Base-by-base conservation (phyloP, 2,797 vertebrate genomes). In the Lepilemur ruficaudatus region DNA sequence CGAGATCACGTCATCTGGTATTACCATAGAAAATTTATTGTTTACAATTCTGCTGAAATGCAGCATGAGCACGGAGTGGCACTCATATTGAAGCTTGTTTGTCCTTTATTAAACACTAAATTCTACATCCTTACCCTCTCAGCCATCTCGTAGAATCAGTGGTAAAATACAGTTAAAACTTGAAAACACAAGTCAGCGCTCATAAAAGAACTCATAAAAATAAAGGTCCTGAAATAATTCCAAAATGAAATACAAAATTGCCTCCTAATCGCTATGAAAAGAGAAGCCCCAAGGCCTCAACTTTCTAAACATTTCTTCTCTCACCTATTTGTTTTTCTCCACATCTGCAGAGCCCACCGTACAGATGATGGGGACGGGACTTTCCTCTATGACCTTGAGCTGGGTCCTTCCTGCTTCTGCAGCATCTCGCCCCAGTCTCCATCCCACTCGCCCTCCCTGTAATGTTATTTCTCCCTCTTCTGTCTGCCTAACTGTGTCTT, bases 91-190 rank as follows among this genome's bases (percentile, higher is more conserved):
- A n/a, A 59, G 67, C 80, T 80, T 55, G 32, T 55, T 65, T 69
- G 30, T 57, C 63, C 73, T 94, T 96, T 93, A 95, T 96, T 96
- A 95, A 96, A 79, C 82, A 76, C 95, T 97, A 91, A 96, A 96
- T 95, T 79, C 79, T 75, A 20, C 65, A 35, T 92, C 85, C 52
- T 93, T 96, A 90, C 50, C 25, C 43, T n/a, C 67, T 90, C 23
- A 38, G 20, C 81, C 32, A 25, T 46, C 55, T 78, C 55, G 32
- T 70, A 50, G 69, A 93, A 70, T 59, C 88, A 73, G 20, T 65
- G 83, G 92, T 32, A 96, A 96, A 90, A 89, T 30, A 55, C 75
- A 30, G 69, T 79, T 78, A 63, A 79, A 55, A 80, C 28, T 70
- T 32, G 83, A 84, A 89, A 87, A 52, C 84, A 81, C n/a, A 52